Conservation (phyloP, 1,140 invertebrate genomes). For the Heterodera schachtii region DNA sequence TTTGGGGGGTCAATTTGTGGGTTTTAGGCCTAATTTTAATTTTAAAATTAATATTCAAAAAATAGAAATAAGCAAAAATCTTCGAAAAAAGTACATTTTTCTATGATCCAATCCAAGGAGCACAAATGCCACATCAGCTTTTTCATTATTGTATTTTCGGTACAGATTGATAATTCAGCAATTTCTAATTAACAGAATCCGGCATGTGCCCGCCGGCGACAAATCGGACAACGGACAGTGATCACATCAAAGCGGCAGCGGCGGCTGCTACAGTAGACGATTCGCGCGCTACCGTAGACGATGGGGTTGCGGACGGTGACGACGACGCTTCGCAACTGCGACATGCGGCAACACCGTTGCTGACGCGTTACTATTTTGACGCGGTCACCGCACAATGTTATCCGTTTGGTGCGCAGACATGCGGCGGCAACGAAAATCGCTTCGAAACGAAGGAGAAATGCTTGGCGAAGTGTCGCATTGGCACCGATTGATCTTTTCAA, state of each 20-base stretch:
- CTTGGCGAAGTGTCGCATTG: constrained; percentile 35
- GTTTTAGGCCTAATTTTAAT: no score
- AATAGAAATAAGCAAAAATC: no score
- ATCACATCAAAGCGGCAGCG: neutral
- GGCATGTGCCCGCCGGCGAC: constrained; percentile 31
- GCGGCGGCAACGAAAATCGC: constrained; percentile 56
- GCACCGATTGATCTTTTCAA: neutral
- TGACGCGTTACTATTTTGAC: constrained; percentile 56
- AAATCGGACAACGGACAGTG: constrained; percentile 6
- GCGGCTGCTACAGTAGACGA: constrained; percentile 7
- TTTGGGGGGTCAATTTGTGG: no score
- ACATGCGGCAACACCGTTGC: constrained; percentile 10
- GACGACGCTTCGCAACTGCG: constrained; percentile 1
- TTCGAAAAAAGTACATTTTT: no score
- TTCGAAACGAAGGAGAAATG: constrained; percentile 37
- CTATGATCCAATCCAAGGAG: no score
- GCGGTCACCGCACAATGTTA: constrained; percentile 56
- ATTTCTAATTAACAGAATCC: constrained; percentile 35
- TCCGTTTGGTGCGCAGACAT: constrained; percentile 59
- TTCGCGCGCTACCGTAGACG: neutral
- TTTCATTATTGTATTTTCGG: no score
- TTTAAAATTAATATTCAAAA: no score
- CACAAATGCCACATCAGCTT: no score
- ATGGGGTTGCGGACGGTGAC: constrained; percentile 4
- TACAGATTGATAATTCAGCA: no score